Evolutionary conservation across 53 echinoderm and acorn worm genomes (phyloP), one percentile per base, ranked within the genome.

Genomic region (Temnopleurus reevesii): DNA sequence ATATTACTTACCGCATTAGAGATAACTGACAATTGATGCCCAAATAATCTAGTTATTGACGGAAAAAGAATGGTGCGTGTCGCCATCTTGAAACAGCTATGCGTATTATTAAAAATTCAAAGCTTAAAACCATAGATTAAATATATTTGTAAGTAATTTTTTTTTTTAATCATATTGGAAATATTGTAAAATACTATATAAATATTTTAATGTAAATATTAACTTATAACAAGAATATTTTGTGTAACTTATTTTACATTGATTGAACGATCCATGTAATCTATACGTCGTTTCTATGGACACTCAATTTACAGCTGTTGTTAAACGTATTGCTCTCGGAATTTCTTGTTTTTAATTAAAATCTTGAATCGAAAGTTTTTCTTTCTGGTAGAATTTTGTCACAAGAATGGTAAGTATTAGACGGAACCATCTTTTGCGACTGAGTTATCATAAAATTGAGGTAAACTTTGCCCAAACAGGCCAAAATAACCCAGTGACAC

Each of bases 271-370:
- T 36, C n/a, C 38, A 5, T 41, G 41, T 41, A 71, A 71, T 71
- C 71, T 71, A 38, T 41, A 71, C 41, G 36, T 12, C 71, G 71
- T 71, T 71, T 71, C 71, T 71, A 71, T 71, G 71, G 71, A 71
- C 71, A 71, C 71, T 38, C 43, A 9, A 59, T 49, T 59, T 9
- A 28, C 59, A 19, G 10, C 64, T 8, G 17, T 3, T 64, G 36
- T n/a, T n/a, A n/a, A n/a, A n/a, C n/a, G n/a, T n/a, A n/a, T n/a
- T n/a, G n/a, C n/a, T n/a, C n/a, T n/a, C n/a, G n/a, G n/a, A n/a
- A n/a, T n/a, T n/a, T n/a, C n/a, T n/a, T n/a, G n/a, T n/a, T n/a
- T n/a, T n/a, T n/a, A n/a, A n/a, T n/a, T n/a, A n/a, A n/a, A n/a
- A n/a, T n/a, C n/a, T n/a, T n/a, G n/a, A n/a, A n/a, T n/a, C n/a